Percentiles rank a stretch among this genome's conserved stretches.
phyloP scores from a whole-genome alignment of 1,140 invertebrate genomes.

The Heliconius hewitsoni region DNA sequence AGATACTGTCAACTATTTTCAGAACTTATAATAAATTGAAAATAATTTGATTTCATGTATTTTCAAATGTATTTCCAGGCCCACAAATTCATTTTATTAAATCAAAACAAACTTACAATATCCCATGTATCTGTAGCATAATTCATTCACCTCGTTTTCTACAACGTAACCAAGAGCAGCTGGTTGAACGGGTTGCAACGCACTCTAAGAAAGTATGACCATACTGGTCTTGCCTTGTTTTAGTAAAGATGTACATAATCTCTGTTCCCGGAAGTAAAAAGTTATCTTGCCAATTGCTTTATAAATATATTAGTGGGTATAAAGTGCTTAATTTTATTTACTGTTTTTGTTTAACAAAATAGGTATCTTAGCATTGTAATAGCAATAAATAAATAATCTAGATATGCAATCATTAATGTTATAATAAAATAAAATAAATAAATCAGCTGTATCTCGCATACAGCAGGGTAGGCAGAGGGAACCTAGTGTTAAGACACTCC shows the following conservation, averaged over 20 bases:
- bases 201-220: conserved; percentile 33
- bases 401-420: no score
- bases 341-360: neutral
- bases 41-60: neutral
- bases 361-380: no score
- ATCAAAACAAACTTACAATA: neutral
- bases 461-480: no score
- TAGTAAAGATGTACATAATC: conserved; percentile 14
- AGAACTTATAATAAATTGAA: neutral
- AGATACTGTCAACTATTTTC: neutral
- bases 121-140: conserved; percentile 12
- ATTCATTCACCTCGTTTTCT: conserved; percentile 38
- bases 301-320: neutral
- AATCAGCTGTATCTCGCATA: no score
- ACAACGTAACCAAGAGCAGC: conserved; percentile 37
- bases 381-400: no score
- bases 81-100: neutral
- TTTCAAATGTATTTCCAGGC: neutral
- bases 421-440: no score
- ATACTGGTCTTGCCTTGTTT: conserved; percentile 19
- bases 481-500: no score
- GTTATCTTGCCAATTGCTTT: neutral
- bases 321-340: neutral
- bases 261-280: neutral
- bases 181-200: conserved; percentile 32